phyloP scores from a whole-genome alignment of 2,888 invertebrate genomes.

The Archips xylosteana region DNA sequence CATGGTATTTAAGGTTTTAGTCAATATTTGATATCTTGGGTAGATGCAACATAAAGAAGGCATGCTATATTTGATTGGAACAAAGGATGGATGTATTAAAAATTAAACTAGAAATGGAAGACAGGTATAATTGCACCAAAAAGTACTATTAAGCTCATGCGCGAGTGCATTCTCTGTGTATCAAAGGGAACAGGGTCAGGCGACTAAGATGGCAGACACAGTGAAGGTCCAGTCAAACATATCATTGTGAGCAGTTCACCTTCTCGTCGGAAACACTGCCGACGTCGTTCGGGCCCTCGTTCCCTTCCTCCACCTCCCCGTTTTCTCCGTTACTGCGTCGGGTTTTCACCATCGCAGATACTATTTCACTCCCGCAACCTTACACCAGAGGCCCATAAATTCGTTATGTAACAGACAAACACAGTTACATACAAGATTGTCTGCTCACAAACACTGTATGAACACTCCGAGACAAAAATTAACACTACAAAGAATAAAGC shows the following conservation, averaged over 20 bases:
- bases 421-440: slow-evolving; percentile 62
- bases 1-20: neutral
- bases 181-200: slow-evolving; percentile 58
- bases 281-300: slow-evolving; percentile 78
- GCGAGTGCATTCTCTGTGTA: slow-evolving; percentile 56
- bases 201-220: slow-evolving; percentile 61
- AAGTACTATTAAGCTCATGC: slow-evolving; percentile 65
- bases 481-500: slow-evolving; percentile 74
- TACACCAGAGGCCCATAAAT: slow-evolving; percentile 65
- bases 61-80: slow-evolving; percentile 27
- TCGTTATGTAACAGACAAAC: slow-evolving; percentile 66
- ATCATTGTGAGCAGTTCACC: slow-evolving; percentile 72
- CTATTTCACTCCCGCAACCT: slow-evolving; percentile 62
- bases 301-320: slow-evolving; percentile 81
- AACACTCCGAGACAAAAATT: slow-evolving; percentile 62
- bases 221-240: slow-evolving; percentile 55
- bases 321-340: slow-evolving; percentile 84
- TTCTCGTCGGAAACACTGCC: slow-evolving; percentile 82
- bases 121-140: slow-evolving; percentile 15
- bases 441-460: slow-evolving; percentile 54
- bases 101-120: slow-evolving; percentile 15
- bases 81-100: slow-evolving; percentile 16
- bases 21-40: neutral
- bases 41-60: slow-evolving; percentile 12
- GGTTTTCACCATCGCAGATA: slow-evolving; percentile 83